Evolutionary conservation across 2,113 vertebrate species (phyloP).

Genomic region (Eulemur rufifrons): DNA sequence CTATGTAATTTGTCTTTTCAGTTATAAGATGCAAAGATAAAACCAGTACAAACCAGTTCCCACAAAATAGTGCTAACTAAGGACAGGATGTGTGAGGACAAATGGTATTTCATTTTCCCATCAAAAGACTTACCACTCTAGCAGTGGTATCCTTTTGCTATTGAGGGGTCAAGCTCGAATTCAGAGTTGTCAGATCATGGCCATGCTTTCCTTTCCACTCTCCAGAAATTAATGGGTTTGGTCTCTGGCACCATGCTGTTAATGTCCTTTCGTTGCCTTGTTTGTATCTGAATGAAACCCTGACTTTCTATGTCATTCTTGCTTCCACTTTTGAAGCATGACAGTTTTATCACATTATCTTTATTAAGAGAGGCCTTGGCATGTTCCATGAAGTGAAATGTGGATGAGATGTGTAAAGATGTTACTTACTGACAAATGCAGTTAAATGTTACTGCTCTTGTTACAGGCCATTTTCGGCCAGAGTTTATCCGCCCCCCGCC

Average conservation of each 20-base stretch:
- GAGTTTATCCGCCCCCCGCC: slow-evolving; percentile 97
- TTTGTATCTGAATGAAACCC: neutral
- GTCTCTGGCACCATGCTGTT: neutral
- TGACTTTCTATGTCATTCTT: neutral
- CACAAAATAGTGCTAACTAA: neutral
- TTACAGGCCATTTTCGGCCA: slow-evolving; percentile 95
- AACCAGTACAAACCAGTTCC: neutral
- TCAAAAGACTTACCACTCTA: neutral
- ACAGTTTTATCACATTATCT: neutral
- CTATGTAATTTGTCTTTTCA: neutral
- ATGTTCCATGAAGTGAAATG: neutral
- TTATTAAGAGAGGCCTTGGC: neutral
- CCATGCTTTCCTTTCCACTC: neutral
- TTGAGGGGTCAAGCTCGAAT: neutral
- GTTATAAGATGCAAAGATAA: neutral
- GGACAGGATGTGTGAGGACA: neutral
- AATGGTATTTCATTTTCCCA: neutral
- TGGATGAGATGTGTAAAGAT: neutral
- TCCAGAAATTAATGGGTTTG: neutral
- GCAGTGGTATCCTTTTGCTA: neutral
- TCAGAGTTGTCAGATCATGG: neutral
- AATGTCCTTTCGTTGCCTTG: neutral
- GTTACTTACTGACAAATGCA: neutral
- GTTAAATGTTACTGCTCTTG: neutral
- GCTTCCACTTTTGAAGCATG: neutral